Conservation (phyloP, 2,113 vertebrate species). For the Alectura lathami region DNA sequence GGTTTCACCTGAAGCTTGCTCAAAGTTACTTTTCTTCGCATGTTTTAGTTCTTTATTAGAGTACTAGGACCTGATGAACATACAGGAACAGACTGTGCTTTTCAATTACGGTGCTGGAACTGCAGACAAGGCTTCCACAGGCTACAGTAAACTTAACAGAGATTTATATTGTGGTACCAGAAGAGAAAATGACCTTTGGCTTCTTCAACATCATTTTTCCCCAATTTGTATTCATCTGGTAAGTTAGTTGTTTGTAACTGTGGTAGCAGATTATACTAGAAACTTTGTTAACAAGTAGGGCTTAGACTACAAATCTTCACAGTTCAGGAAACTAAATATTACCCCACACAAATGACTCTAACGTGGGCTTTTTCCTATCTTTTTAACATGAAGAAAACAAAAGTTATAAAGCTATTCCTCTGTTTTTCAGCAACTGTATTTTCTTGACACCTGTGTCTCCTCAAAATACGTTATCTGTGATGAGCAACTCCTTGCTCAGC, state of each 20-base stretch:
- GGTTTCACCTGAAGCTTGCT: not conserved
- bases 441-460: not conserved
- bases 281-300: not conserved
- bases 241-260: not conserved
- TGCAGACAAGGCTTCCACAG: not conserved
- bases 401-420: not conserved
- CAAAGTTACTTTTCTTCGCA: not conserved
- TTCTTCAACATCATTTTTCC: not conserved
- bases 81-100: not conserved
- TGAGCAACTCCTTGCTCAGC: not conserved
- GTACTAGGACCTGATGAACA: not conserved
- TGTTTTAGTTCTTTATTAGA: not conserved
- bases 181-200: not conserved
- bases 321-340: not conserved
- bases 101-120: not conserved
- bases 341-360: not conserved
- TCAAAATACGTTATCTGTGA: not conserved
- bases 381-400: not conserved
- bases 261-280: not conserved
- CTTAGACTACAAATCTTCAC: not conserved
- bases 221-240: not conserved
- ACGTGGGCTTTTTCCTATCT: not conserved
- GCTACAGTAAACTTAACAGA: not conserved
- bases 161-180: not conserved
- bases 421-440: not conserved